Conservation (phyloP, 2,113 vertebrate genomes). For the Oryzias melastigma region DNA sequence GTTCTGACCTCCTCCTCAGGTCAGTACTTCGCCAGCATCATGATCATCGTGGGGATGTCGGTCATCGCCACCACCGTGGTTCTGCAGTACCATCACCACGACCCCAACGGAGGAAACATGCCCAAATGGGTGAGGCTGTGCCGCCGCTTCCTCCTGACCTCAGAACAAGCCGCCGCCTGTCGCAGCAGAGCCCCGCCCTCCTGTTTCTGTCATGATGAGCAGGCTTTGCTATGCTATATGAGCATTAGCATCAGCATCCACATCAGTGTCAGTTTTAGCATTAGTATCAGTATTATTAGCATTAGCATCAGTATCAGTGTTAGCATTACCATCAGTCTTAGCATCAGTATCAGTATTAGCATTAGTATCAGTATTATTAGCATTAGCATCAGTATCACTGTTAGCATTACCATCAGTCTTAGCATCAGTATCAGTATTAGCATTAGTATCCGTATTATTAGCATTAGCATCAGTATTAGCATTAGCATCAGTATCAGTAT, state of each 20-base stretch:
- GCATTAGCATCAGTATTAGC: too few relatives aligned
- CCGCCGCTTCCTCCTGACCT: conserved; percentile 3
- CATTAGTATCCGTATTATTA: too few relatives aligned
- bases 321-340: too few relatives aligned
- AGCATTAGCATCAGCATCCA: not conserved
- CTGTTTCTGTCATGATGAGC: not conserved
- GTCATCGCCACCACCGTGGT: conserved; percentile 82
- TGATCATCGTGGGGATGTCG: conserved; percentile 84
- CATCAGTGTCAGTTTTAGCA: not conserved
- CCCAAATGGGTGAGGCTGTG: conserved; percentile 79
- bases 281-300: not conserved
- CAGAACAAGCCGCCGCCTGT: not conserved
- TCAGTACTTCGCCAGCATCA: conserved; percentile 84
- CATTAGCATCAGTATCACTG: too few relatives aligned
- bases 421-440: not conserved
- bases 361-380: not conserved
- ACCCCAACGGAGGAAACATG: conserved; percentile 81
- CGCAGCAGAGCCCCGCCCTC: not conserved
- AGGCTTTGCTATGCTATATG: not conserved
- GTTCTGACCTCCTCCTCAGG: conserved; percentile 58
- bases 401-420: not conserved
- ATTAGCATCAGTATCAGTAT: too few relatives aligned
- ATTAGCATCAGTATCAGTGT: too few relatives aligned
- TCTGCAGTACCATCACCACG: conserved; percentile 83
- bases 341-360: too few relatives aligned